A percentile compares a stretch with the other conserved stretches of the same genome.
Evolutionary conservation across 2,797 vertebrate species (phyloP).

Genomic region (Gouania willdenowi): DNA sequence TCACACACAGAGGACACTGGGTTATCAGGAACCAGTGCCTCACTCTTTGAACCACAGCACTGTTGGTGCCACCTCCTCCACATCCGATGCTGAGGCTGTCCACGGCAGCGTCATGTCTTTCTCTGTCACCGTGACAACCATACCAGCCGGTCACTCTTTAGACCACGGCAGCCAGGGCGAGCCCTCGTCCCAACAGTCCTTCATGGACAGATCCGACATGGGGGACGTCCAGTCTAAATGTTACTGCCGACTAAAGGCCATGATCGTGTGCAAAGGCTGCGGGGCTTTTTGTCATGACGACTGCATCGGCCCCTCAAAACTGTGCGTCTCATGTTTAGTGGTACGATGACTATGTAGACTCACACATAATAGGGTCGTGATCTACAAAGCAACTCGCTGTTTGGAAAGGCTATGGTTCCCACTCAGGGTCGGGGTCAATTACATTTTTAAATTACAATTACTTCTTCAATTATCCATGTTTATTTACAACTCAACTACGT

Average conservation of each 20-base stretch:
- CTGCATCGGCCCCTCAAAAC: conserved; percentile 96
- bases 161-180: conserved; percentile 70
- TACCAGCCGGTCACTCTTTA: conserved; percentile 80
- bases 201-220: conserved; percentile 75
- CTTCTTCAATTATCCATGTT: too few relatives aligned
- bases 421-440: too few relatives aligned
- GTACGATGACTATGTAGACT: too few relatives aligned
- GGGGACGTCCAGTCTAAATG: conserved; percentile 91
- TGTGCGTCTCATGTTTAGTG: conserved; percentile 95
- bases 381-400: too few relatives aligned
- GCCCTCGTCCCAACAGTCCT: conserved; percentile 81
- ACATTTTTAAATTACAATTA: too few relatives aligned
- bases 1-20: conserved; percentile 68
- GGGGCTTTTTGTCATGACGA: conserved; percentile 98
- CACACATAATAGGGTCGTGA: too few relatives aligned
- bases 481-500: too few relatives aligned
- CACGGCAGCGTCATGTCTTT: conserved; percentile 94
- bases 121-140: conserved; percentile 95
- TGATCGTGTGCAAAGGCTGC: conserved; percentile 99
- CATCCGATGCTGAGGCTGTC: conserved; percentile 45
- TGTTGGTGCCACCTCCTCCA: conserved; percentile 46
- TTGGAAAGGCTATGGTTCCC: too few relatives aligned
- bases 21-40: conserved; percentile 67
- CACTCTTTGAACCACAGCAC: conserved; percentile 72
- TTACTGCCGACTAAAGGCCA: conserved; percentile 97